Evolutionary conservation across 2,113 vertebrate species (phyloP), one percentile per base, ranked within the genome.

Genomic region (Pteruthius melanotis): DNA sequence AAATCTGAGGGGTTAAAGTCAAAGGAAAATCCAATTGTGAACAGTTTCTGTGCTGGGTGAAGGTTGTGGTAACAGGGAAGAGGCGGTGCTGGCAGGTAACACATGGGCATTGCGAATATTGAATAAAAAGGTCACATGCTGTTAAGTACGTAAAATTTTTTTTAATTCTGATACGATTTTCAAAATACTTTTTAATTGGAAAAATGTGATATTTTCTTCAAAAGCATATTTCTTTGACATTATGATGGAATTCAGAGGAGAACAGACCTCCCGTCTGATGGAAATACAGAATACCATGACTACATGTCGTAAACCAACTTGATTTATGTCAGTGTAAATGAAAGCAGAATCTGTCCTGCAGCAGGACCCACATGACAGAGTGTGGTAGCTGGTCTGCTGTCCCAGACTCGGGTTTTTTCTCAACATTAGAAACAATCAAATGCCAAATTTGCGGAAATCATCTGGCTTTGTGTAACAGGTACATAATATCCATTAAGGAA

Each of bases 361-460:
- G 64, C 60, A 77, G 45, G 33, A 59, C 9, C 2, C 50, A 54
- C 39, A 45, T 8, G 40, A 70, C 49, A 37, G 56, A 74, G 30
- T 33, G 24, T 45, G 20, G 53, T 50, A 65, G n/a, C 75, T 14
- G 4, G 11, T 27, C 1, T 5, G 10, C 28, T 70, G 42, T 52
- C 44, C 78, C 77, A 47, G 0, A 0, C 28, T 75, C 0, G 0
- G 37, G 8, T 45, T 80, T 40, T 28, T 90, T 85, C 92, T 79
- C 54, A 66, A 35, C 13, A 13, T 40, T 40, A 81, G 42, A 81
- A 95, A 74, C 26, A 87, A 60, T 10, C 0, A 0, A 75, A 56
- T 33, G 47, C 31, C 23, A 78, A 68, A 89, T 71, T 56, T 5
- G 4, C 0, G 1, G 72, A 87, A 92, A 84, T 83, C 52, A 53